Evolutionary conservation across 2,797 vertebrate genomes (phyloP).

Genomic region (Liasis olivaceus): DNA sequence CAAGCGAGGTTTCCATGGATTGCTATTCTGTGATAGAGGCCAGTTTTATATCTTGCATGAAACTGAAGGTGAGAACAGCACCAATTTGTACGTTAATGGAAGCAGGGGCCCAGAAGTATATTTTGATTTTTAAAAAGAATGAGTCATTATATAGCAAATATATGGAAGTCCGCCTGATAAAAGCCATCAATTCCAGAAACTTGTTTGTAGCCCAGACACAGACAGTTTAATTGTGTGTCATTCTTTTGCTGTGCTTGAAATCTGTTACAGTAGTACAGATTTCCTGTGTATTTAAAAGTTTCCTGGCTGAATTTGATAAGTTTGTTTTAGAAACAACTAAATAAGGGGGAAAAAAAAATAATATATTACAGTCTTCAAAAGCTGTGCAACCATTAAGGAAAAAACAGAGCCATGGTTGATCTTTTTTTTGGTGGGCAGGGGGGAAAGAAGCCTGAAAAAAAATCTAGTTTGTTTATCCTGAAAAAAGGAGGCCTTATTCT

Average conservation of each 20-base stretch:
- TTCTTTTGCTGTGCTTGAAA: slow-evolving; percentile 66
- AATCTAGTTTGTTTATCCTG: slow-evolving; percentile 6
- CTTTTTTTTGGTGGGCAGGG: neutral
- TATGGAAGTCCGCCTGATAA: slow-evolving; percentile 63
- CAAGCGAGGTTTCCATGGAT: slow-evolving; percentile 41
- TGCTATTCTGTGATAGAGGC: slow-evolving; percentile 36
- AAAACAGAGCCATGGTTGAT: neutral
- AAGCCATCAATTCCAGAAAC: slow-evolving; percentile 67
- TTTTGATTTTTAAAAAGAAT: slow-evolving; percentile 33
- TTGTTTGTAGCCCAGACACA: slow-evolving; percentile 61
- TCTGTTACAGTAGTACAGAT: slow-evolving; percentile 69
- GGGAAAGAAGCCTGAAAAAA: neutral
- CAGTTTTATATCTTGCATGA: slow-evolving; percentile 47
- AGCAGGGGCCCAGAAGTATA: slow-evolving; percentile 36
- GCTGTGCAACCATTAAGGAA: slow-evolving; percentile 19
- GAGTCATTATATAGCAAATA: slow-evolving; percentile 55
- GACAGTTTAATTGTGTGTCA: slow-evolving; percentile 63
- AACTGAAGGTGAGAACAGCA: neutral
- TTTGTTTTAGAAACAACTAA: slow-evolving; percentile 57
- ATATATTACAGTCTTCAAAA: too few species aligned
- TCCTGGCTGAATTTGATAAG: slow-evolving; percentile 70
- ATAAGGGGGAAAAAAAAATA: slow-evolving; percentile 41
- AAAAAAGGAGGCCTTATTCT: neutral
- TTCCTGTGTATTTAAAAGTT: slow-evolving; percentile 77
- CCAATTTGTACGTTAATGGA: slow-evolving; percentile 42